Conservation (phyloP, 2,888 invertebrate genomes). For the Metalampra italica region DNA sequence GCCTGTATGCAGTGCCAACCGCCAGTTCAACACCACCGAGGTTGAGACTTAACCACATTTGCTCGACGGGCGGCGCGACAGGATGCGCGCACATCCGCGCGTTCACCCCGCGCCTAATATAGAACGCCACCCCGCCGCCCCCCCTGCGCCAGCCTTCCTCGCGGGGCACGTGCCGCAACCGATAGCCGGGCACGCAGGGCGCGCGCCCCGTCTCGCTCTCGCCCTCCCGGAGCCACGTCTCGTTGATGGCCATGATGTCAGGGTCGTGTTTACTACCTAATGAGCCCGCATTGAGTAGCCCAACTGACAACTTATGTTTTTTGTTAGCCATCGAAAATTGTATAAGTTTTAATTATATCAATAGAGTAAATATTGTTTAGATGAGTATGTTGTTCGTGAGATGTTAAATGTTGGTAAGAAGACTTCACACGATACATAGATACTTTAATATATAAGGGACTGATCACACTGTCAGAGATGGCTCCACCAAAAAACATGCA, state of each 20-base stretch:
- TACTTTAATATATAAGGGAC: too few species aligned
- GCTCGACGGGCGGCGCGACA: neutral
- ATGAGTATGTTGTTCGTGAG: too few species aligned
- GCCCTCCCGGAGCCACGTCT: neutral
- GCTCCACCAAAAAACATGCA: too few species aligned
- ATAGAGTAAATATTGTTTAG: too few species aligned
- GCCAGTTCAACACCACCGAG: slow-evolving; percentile 4
- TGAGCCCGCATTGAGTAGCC: neutral
- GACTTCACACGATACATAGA: too few species aligned
- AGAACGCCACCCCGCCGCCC: neutral
- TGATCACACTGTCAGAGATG: too few species aligned
- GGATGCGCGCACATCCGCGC: neutral
- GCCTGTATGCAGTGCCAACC: slow-evolving; percentile 19
- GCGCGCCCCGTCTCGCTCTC: neutral
- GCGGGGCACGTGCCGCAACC: neutral
- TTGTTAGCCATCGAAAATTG: too few species aligned
- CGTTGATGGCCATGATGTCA: neutral
- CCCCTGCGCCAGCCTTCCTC: neutral
- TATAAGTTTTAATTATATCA: too few species aligned
- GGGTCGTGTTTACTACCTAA: neutral
- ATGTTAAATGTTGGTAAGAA: too few species aligned
- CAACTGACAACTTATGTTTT: neutral
- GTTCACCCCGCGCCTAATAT: neutral
- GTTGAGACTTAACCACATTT: neutral
- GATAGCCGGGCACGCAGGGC: neutral